phyloP scores from a whole-genome alignment of 2,888 invertebrate species.

The Drepana falcataria region DNA sequence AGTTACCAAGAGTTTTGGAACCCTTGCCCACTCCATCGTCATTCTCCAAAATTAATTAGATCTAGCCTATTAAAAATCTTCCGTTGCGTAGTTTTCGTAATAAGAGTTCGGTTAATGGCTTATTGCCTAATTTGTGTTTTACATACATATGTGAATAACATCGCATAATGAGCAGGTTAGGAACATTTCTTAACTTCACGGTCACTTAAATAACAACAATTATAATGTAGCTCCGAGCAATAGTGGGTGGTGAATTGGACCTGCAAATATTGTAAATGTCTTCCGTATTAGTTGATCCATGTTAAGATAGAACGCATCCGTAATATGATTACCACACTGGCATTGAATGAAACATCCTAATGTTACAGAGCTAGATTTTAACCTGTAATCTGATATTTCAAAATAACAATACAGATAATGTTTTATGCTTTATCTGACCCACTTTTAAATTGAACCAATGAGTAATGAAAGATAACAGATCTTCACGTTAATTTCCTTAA shows the following conservation, averaged over 20 bases:
- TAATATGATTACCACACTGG: neutral
- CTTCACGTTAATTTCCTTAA: no score
- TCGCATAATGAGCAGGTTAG: slow-evolving; percentile 1
- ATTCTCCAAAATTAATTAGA: no score
- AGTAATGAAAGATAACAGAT: no score
- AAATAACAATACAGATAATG: no score
- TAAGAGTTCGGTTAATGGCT: neutral
- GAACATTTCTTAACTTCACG: slow-evolving; percentile 7
- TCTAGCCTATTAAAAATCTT: no score
- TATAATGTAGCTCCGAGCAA: neutral
- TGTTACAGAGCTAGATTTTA: neutral
- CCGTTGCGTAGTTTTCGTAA: no score
- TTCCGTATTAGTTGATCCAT: neutral
- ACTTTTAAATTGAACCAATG: no score
- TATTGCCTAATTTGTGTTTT: neutral
- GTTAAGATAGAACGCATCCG: neutral
- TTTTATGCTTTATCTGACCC: no score
- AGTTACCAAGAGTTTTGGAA: no score
- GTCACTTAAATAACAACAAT: slow-evolving; percentile 7
- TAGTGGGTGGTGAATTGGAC: neutral
- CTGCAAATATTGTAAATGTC: neutral
- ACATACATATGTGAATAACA: slow-evolving; percentile 2
- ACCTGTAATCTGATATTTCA: neutral
- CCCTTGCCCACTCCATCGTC: no score
- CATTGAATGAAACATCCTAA: neutral